These are phyloP conservation scores for Lipophrys pholis DNA, from an alignment of 2,113 vertebrate genomes.

Conservation along the genomic window DNA sequence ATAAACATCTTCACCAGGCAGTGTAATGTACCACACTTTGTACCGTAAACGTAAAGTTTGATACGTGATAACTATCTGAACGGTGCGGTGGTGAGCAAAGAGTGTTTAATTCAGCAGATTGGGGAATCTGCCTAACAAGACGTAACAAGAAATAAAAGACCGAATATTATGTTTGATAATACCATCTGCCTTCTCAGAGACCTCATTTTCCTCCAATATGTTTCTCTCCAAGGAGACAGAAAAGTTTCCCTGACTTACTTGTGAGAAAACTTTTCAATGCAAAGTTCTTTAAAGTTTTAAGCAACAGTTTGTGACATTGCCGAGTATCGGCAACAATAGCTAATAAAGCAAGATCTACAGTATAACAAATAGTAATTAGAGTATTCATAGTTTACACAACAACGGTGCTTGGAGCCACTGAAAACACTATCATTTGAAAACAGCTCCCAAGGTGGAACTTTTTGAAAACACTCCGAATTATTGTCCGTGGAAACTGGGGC, in stretches of 20 bases:
- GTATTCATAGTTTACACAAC: too few relatives aligned
- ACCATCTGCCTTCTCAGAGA: constrained; percentile 2
- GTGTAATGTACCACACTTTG: neutral
- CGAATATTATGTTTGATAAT: neutral
- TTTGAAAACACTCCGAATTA: too few relatives aligned
- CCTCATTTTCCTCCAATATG: neutral
- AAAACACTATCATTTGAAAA: too few relatives aligned
- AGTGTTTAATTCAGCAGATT: neutral
- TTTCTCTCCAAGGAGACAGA: neutral
- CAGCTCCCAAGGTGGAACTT: too few relatives aligned
- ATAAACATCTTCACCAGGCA: neutral
- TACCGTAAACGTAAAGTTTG: neutral
- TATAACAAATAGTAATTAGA: too few relatives aligned
- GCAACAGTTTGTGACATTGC: too few relatives aligned
- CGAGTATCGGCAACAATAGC: too few relatives aligned
- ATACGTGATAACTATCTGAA: constrained; percentile 6
- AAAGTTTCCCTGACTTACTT: neutral
- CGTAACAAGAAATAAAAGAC: neutral
- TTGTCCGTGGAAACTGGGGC: too few relatives aligned
- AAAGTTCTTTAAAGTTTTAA: neutral
- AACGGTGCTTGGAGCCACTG: too few relatives aligned
- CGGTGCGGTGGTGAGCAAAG: neutral
- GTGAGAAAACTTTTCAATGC: neutral
- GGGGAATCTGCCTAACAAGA: neutral
- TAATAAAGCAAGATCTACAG: too few relatives aligned